Percentiles rank a stretch among this genome's conserved stretches.
Conservation (phyloP, 35 echinoderm and acorn worm species). For the Stichopus chloronotus region DNA sequence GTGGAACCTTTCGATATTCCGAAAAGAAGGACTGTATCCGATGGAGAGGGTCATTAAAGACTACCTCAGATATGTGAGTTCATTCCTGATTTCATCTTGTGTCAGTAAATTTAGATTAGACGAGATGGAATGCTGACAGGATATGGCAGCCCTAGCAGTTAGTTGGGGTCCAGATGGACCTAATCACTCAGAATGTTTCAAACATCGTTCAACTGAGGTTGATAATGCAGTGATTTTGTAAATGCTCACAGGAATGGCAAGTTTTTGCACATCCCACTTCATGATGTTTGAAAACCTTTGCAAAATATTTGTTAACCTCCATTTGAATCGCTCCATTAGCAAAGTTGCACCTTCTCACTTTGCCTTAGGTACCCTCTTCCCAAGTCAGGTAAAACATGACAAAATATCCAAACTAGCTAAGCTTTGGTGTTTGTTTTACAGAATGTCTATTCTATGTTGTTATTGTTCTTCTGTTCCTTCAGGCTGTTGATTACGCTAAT, state of each 20-base stretch:
- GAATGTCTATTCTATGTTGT: constrained; percentile 33
- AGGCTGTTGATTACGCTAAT: constrained; percentile 93
- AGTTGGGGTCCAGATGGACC: no score
- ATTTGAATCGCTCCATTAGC: no score
- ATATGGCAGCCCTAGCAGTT: no score
- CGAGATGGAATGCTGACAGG: neutral
- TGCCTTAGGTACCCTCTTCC: no score
- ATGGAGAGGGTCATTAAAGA: constrained; percentile 68
- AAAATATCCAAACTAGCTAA: neutral
- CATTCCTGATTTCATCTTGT: constrained; percentile 11
- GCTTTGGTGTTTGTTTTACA: neutral
- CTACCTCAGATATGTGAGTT: constrained; percentile 91
- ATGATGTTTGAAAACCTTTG: no score
- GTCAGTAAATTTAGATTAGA: neutral
- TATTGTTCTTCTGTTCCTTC: neutral
- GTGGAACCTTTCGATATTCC: constrained; percentile 92
- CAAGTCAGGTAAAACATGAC: neutral
- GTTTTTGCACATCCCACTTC: no score
- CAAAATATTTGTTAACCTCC: no score
- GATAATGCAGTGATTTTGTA: no score
- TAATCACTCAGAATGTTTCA: no score
- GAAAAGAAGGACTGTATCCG: constrained; percentile 78
- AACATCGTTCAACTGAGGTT: no score
- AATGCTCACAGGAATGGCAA: no score
- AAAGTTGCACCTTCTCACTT: no score